Conservation (phyloP, 2,888 invertebrate species). For the Eilema caniola region DNA sequence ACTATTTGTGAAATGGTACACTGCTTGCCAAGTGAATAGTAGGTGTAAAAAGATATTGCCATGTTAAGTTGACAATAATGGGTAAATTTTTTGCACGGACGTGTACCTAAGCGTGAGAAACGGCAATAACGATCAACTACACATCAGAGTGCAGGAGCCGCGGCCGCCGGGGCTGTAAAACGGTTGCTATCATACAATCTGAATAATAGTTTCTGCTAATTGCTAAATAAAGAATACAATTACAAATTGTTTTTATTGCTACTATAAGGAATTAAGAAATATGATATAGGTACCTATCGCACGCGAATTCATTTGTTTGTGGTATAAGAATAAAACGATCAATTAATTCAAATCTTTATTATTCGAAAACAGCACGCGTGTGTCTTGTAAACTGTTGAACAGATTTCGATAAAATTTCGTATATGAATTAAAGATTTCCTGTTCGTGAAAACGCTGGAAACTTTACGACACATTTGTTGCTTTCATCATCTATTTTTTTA, state of each 20-base stretch:
- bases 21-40: background rate
- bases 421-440: background rate
- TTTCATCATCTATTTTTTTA: background rate
- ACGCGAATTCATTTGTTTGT: slow-evolving; percentile 1
- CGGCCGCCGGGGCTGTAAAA: slow-evolving; percentile 9
- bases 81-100: slow-evolving; percentile 12
- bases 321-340: background rate
- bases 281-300: slow-evolving; percentile 2
- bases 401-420: background rate
- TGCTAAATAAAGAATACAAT: slow-evolving; percentile 21
- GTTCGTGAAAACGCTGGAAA: background rate
- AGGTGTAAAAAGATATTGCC: slow-evolving; percentile 1
- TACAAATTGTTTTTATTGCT: slow-evolving; percentile 11
- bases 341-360: background rate
- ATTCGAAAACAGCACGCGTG: background rate
- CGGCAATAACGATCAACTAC: slow-evolving; percentile 5
- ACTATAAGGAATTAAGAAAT: background rate
- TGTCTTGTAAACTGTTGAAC: background rate
- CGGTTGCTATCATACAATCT: slow-evolving; percentile 15
- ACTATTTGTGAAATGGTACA: background rate
- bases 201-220: slow-evolving; percentile 17
- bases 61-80: slow-evolving; percentile 11
- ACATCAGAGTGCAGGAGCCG: slow-evolving; percentile 12
- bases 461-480: background rate
- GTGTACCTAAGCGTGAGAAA: slow-evolving; percentile 21